Evolutionary conservation across 2,797 vertebrate genomes (phyloP), one percentile per base, ranked within the genome.

Genomic region (Amblyopsis hoosieri): DNA sequence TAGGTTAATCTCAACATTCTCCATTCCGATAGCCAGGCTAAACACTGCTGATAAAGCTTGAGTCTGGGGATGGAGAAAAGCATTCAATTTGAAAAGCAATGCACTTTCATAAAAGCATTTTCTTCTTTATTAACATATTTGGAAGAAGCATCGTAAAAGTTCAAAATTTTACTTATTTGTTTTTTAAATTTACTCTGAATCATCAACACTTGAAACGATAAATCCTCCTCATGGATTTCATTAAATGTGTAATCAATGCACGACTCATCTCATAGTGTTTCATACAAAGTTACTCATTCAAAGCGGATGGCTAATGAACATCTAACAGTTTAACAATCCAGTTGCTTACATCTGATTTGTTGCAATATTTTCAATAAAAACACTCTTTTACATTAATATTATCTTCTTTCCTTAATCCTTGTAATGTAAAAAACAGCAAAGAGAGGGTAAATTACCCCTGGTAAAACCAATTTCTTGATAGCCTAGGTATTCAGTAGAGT

Each of bases 31-130:
- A 91, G 90, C 83, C 82, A 89, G 90, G 88, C 92, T 94, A 95
- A 95, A 94, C 89, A 90, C 86, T 91, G 90, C 90, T 93, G 93
- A 95, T 94, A 93, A 95, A 94, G 85, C 92, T 91, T 86, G 91
- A 82, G 87, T 89, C 86, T 91, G 88, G 82, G 90, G 89, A 92
- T 80, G 81, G 85, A 87, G 78, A 83, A 88, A 86, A 84, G 70
- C 87, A 71, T 80, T 90, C 48, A 71, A 88, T 88, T 80, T 59
- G 75, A 76, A 90, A 88, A 91, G 90, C 85, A 85, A 93, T 93
- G 92, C 90, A 87, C 83, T 92, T 91, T 55, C 74, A 80, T 72
- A 73, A 81, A 85, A 75, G 70, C 5, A 48, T n/a, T 76, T 81
- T 85, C 66, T 75, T 79, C 67, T 78, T 79, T 76, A 77, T 86